Evolutionary conservation across 2,113 vertebrate genomes (phyloP).

Genomic region (Microcebus tavaratra): DNA sequence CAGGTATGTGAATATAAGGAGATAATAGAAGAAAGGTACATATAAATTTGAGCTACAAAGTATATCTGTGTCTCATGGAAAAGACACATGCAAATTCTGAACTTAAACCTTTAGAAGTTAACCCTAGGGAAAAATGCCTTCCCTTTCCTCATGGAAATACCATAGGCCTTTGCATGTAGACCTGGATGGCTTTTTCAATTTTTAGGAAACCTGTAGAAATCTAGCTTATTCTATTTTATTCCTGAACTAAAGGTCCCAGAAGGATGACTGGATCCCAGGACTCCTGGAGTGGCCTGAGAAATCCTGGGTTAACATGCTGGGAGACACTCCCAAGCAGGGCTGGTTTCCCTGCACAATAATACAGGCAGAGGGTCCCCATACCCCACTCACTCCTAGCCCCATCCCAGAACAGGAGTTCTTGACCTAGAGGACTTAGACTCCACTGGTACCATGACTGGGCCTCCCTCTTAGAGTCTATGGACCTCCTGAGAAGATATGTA

Average conservation of each 20-base stretch:
- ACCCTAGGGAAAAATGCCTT: not conserved
- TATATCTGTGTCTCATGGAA: not conserved
- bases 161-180: not conserved
- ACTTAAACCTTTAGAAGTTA: not conserved
- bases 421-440: not conserved
- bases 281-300: not conserved
- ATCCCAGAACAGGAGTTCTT: not conserved
- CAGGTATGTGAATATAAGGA: not conserved
- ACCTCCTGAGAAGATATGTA: not conserved
- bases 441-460: not conserved
- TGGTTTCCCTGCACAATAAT: not conserved
- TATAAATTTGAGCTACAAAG: not conserved
- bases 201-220: not conserved
- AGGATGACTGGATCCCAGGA: not conserved
- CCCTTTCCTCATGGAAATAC: not conserved
- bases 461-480: not conserved
- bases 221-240: not conserved
- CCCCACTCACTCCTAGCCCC: not conserved
- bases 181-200: not conserved
- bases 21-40: not conserved
- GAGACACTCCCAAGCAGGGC: not conserved
- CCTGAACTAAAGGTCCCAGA: not conserved
- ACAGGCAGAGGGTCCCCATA: not conserved
- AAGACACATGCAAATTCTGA: slow-evolving; percentile 18
- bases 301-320: not conserved